Percentiles rank a stretch among this genome's conserved stretches.
phyloP scores from a whole-genome alignment of 2,113 vertebrate genomes.

The Bos taurus region DNA sequence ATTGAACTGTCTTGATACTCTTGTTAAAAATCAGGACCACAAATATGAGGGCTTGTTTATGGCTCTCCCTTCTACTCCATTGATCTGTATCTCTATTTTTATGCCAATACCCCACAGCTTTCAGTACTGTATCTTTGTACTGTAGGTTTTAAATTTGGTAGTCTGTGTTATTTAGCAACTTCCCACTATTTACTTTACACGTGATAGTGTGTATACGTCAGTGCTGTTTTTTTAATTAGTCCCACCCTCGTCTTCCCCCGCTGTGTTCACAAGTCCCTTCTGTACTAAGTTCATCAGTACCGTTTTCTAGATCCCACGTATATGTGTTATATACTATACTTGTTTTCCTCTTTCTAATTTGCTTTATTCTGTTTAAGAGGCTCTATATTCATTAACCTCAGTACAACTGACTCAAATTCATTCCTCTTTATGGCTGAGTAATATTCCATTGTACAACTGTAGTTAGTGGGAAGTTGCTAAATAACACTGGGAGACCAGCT shows the following conservation, averaged over 20 bases:
- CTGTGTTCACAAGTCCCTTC: background rate
- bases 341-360: background rate
- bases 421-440: background rate
- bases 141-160: background rate
- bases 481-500: background rate
- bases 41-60: background rate
- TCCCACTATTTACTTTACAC: background rate
- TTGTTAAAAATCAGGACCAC: background rate
- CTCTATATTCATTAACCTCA: background rate
- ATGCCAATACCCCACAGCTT: background rate
- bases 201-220: background rate
- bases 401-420: background rate
- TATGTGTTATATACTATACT: background rate
- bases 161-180: background rate
- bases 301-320: background rate
- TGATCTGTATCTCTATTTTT: background rate
- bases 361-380: background rate
- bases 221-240: background rate
- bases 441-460: background rate
- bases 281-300: background rate
- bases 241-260: background rate
- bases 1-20: background rate
- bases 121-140: background rate
- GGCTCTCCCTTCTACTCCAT: background rate
- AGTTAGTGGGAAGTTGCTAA: background rate